These are phyloP conservation scores for Haemorhous mexicanus DNA, from an alignment of 2,113 vertebrate species.

Conservation along the genomic window DNA sequence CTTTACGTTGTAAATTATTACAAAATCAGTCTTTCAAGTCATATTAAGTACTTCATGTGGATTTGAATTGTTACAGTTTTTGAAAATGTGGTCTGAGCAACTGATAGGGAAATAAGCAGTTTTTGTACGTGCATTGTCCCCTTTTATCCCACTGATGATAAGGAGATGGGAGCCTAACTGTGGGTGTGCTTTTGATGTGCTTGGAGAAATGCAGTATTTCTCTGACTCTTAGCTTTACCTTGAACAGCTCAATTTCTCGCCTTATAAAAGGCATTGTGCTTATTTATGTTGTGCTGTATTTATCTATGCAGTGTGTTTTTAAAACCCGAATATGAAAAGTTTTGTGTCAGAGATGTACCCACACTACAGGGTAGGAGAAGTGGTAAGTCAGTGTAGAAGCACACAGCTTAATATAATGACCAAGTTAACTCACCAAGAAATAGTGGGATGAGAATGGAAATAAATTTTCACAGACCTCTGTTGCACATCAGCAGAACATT, in stretches of 20 bases:
- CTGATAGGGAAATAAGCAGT: background rate
- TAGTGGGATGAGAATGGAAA: background rate
- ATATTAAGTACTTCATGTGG: background rate
- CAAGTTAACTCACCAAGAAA: background rate
- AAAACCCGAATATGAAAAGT: background rate
- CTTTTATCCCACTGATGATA: background rate
- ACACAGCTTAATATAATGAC: background rate
- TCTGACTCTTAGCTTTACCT: background rate
- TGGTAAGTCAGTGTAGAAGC: background rate
- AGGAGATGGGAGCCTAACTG: background rate
- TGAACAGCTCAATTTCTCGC: background rate
- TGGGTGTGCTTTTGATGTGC: background rate
- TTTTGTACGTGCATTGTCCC: accelerated
- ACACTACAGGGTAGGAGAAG: background rate
- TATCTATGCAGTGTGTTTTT: background rate
- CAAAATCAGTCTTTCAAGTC: background rate
- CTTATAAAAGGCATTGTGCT: background rate
- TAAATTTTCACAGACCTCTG: background rate
- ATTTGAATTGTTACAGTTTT: background rate
- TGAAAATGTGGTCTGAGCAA: background rate
- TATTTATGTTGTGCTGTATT: background rate
- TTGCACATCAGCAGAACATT: background rate
- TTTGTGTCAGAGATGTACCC: background rate
- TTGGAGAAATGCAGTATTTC: background rate
- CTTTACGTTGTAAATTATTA: background rate